phyloP scores from a whole-genome alignment of 2,888 invertebrate species.

The Papilio gigon region DNA sequence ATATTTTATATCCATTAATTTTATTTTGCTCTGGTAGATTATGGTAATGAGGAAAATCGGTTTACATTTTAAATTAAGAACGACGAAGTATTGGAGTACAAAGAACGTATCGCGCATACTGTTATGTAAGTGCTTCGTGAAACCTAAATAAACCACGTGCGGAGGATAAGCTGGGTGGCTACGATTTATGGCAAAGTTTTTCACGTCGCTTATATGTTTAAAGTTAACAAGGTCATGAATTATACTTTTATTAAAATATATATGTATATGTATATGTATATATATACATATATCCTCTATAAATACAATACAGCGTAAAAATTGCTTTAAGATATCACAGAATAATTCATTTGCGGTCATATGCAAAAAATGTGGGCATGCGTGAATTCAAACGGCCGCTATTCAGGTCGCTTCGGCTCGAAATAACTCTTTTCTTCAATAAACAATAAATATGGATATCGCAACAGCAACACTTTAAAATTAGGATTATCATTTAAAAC shows the following conservation, averaged over 20 bases:
- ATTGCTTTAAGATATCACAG: neutral
- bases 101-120: neutral
- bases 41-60: neutral
- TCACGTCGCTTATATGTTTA: neutral
- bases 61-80: neutral
- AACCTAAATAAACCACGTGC: slow-evolving; percentile 17
- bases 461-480: neutral
- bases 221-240: neutral
- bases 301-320: neutral
- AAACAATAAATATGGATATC: neutral
- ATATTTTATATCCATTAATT: no score
- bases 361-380: slow-evolving; percentile 14
- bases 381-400: slow-evolving; percentile 27
- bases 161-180: neutral
- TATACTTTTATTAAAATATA: neutral
- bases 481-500: neutral
- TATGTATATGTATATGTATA: no score
- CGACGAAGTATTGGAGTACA: neutral
- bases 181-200: slow-evolving; percentile 9
- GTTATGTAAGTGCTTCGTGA: slow-evolving; percentile 18
- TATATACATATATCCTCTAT: no score
- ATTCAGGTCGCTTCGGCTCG: slow-evolving; percentile 24
- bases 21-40: no score
- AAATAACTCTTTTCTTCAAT: neutral
- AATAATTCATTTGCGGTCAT: neutral